Evolutionary conservation across 2,888 invertebrate genomes (phyloP), one percentile per base, ranked within the genome.

Genomic region (Athetis lepigone): DNA sequence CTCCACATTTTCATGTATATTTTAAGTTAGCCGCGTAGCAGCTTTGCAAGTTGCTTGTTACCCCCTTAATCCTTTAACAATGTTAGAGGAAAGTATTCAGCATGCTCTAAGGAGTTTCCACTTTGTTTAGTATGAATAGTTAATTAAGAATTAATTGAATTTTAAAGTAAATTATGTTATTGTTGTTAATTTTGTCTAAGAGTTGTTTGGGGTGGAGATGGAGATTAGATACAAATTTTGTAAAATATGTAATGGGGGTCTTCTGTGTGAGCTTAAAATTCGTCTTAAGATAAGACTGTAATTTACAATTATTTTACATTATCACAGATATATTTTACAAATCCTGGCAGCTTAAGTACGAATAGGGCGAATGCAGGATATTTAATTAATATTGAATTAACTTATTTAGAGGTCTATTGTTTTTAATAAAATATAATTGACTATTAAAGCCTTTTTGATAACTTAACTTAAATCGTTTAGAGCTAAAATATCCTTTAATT

Each of bases 1-100:
- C 85, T 84, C 85, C 85, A 86, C 83, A 88, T 86, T 89, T 88
- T 88, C 89, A 84, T 86, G 86, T 90, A 89, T 85, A 90, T 88
- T 90, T 89, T 85, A 91, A 90, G 84, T 88, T 88, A 79, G 81
- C 82, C 80, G 82, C 77, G 80, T 85, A 82, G 77, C 81, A 52
- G 75, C 82, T 83, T 85, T 74, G 72, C 75, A 86, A 86, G 81
- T 90, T 84, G 78, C 79, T 74, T 85, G 83, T 85, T 85, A 83
- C 83, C 79, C 75, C 74, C 80, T 84, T 88, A 89, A 90, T 90
- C 89, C 87, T 87, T 84, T 90, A 89, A 90, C 88, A 88, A 85
- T 86, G 86, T 90, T 91, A 88, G 77, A 78, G 79, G 84, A 85
- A 89, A 90, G 88, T 90, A 87, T 89, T 86, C 84, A 85, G 81